These are phyloP conservation scores for Ambastaia sidthimunki DNA, from an alignment of 2,797 vertebrate genomes.

Conservation along the genomic window DNA sequence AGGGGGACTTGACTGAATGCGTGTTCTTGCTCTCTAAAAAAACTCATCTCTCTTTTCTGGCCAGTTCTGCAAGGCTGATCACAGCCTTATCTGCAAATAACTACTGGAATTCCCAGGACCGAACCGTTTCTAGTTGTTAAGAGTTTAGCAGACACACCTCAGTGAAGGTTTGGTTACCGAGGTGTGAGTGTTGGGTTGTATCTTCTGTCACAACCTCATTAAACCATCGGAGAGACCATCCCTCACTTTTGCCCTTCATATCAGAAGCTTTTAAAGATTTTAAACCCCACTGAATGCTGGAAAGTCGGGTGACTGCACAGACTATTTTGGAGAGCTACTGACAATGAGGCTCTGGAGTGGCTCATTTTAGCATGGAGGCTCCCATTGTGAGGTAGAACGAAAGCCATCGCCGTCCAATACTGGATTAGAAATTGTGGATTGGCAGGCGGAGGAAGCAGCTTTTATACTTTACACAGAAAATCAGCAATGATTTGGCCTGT, in stretches of 20 bases:
- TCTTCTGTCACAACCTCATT: background rate
- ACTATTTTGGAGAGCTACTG: conserved; percentile 12
- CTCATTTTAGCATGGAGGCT: conserved; percentile 21
- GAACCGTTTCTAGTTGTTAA: background rate
- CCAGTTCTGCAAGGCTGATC: conserved; percentile 46
- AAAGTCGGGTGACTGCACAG: background rate
- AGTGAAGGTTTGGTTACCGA: background rate
- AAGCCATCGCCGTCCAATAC: conserved; percentile 36
- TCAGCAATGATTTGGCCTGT: conserved; percentile 13
- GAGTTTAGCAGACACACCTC: conserved; percentile 16
- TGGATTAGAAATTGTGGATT: conserved; percentile 50
- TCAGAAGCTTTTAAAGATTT: conserved; percentile 23
- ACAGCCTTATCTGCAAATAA: conserved; percentile 12
- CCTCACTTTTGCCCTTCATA: conserved; percentile 1
- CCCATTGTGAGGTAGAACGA: conserved; percentile 29
- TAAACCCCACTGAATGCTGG: conserved; percentile 27
- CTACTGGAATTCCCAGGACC: conserved; percentile 4
- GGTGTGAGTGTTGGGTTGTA: background rate
- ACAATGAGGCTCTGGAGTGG: conserved; percentile 9
- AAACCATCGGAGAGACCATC: conserved; percentile 1
- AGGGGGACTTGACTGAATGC: conserved; percentile 47
- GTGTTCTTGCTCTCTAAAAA: conserved; percentile 32
- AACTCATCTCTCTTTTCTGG: conserved; percentile 30
- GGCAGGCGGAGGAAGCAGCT: conserved; percentile 49
- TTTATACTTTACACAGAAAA: conserved; percentile 46